Conservation (phyloP, 2,888 invertebrate genomes). For the Volucella inanis region DNA sequence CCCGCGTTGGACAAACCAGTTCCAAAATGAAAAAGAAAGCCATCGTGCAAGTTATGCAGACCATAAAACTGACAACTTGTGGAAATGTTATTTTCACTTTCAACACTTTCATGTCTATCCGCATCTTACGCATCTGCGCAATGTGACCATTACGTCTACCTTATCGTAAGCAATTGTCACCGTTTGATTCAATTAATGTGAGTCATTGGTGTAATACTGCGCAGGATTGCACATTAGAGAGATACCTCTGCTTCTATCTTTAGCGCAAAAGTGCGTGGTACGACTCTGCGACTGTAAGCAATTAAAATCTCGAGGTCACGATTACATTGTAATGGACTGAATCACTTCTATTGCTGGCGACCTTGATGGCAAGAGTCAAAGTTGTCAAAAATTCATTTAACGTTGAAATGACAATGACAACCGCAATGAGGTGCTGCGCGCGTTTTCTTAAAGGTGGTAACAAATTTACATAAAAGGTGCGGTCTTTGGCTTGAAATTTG, state of each 20-base stretch:
- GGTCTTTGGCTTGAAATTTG: slow-evolving; percentile 54
- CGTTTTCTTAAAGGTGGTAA: slow-evolving; percentile 34
- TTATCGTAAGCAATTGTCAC: slow-evolving; percentile 15
- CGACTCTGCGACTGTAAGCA: background rate
- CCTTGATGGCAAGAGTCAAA: slow-evolving; percentile 47
- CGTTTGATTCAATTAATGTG: slow-evolving; percentile 47
- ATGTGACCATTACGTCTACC: slow-evolving; percentile 11
- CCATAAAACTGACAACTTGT: slow-evolving; percentile 35
- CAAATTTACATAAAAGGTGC: slow-evolving; percentile 66
- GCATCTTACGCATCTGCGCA: slow-evolving; percentile 22
- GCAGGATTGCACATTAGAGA: background rate
- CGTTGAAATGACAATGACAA: slow-evolving; percentile 15
- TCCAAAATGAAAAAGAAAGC: slow-evolving; percentile 56
- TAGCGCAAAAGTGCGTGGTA: slow-evolving; percentile 20
- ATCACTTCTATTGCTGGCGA: slow-evolving; percentile 35
- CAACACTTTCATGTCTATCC: slow-evolving; percentile 48
- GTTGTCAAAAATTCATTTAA: slow-evolving; percentile 12
- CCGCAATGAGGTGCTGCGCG: slow-evolving; percentile 11
- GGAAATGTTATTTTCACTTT: slow-evolving; percentile 72
- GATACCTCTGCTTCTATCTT: slow-evolving; percentile 3
- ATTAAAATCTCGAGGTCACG: slow-evolving; percentile 61
- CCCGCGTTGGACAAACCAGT: slow-evolving; percentile 16
- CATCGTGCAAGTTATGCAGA: slow-evolving; percentile 31
- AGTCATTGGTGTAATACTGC: slow-evolving; percentile 5
- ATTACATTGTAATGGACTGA: slow-evolving; percentile 43